Percentiles rank a stretch among this genome's conserved stretches.
Conservation (phyloP, 2,113 vertebrate genomes). For the human (Homo sapiens) region DNA sequence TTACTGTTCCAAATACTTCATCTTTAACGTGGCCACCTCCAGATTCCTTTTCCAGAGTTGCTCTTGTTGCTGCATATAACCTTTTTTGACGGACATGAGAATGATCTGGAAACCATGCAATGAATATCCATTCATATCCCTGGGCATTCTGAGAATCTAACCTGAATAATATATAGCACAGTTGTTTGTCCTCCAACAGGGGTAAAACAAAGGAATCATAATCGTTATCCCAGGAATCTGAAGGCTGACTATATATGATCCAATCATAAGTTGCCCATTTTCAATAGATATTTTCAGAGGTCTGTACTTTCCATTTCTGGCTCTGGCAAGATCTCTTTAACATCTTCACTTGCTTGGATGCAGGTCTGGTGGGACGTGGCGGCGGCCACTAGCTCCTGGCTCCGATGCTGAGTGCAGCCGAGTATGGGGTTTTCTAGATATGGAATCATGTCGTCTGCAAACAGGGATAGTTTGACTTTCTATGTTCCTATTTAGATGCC, state of each 20-base stretch:
- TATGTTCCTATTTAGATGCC: no score
- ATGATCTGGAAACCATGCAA: conserved; percentile 96
- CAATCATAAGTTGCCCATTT: conserved; percentile 93
- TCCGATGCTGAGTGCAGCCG: not conserved
- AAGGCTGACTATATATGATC: conserved; percentile 84
- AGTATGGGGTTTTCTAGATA: not conserved
- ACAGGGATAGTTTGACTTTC: no score
- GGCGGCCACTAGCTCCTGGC: conserved; percentile 36
- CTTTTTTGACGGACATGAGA: conserved; percentile 96
- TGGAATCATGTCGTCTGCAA: no score
- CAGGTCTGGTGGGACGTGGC: conserved; percentile 95
- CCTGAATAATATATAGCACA: conserved; percentile 95
- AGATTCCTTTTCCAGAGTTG: conserved; percentile 97
- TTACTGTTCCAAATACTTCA: conserved; percentile 94
- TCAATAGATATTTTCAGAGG: conserved; percentile 95
- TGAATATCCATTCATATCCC: conserved; percentile 97
- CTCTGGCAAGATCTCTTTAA: conserved; percentile 93
- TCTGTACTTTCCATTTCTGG: conserved; percentile 93
- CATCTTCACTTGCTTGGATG: conserved; percentile 93
- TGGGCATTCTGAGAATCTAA: conserved; percentile 96
- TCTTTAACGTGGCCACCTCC: conserved; percentile 97
- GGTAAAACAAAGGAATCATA: conserved; percentile 93
- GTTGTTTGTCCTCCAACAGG: conserved; percentile 91
- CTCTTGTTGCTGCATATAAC: conserved; percentile 97
- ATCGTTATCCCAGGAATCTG: conserved; percentile 93